Evolutionary conservation across 2,113 vertebrate genomes (phyloP).

Genomic region (Mirza zaza): DNA sequence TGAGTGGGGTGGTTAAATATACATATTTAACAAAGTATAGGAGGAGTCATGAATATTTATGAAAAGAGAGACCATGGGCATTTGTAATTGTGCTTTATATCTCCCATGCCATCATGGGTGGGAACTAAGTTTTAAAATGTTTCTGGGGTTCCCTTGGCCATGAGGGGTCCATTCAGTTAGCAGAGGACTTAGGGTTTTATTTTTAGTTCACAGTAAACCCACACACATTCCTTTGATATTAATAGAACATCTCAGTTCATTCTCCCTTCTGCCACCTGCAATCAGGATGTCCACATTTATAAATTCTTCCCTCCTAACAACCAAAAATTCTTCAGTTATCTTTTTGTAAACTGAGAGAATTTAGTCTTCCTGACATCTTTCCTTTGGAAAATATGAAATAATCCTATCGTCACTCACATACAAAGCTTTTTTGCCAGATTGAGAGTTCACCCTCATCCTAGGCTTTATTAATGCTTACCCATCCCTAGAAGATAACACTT

Average conservation of each 20-base stretch:
- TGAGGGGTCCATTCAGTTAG: no score
- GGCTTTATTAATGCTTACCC: background rate
- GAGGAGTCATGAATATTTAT: no score
- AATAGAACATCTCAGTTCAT: slow-evolving; percentile 50
- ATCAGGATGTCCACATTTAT: slow-evolving; percentile 53
- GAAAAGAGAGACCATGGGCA: no score
- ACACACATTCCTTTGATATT: slow-evolving; percentile 44
- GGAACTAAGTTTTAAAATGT: no score
- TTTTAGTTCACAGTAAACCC: background rate
- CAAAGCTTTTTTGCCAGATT: background rate
- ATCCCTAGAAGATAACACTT: background rate
- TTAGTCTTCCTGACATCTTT: background rate
- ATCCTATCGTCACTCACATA: background rate
- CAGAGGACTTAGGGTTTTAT: no score
- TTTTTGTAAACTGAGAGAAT: background rate
- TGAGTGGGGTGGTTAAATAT: no score
- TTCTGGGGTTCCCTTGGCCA: no score
- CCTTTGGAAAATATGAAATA: background rate
- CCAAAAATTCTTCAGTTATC: background rate
- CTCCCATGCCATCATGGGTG: no score
- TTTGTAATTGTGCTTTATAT: no score
- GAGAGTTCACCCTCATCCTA: background rate
- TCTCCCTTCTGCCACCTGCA: slow-evolving; percentile 42
- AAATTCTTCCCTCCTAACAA: slow-evolving; percentile 39
- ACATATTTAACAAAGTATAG: no score